These are phyloP conservation scores for Sebastes alutus DNA, from an alignment of 2,797 vertebrate genomes.

Conservation along the genomic window DNA sequence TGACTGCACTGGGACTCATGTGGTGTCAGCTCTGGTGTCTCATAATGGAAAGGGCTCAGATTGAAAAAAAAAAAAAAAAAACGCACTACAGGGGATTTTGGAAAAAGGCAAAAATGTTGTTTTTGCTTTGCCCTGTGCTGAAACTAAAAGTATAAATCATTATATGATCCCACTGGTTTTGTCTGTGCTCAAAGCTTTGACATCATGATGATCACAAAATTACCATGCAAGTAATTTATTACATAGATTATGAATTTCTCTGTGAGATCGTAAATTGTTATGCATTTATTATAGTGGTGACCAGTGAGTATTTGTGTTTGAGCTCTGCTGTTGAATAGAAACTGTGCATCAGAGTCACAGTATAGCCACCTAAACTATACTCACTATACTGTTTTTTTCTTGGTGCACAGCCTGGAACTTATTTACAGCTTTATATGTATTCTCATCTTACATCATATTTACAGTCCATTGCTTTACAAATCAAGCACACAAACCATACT, in stretches of 20 bases:
- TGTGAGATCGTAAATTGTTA: neutral
- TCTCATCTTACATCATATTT: constrained; percentile 23
- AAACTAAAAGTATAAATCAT: constrained; percentile 15
- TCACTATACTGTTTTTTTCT: neutral
- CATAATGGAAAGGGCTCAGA: constrained; percentile 14
- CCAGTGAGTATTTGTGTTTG: neutral
- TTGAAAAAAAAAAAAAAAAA: constrained; percentile 7
- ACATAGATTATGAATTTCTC: neutral
- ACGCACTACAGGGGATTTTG: constrained; percentile 13
- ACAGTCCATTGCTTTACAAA: constrained; percentile 23
- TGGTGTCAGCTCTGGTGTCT: constrained; percentile 14
- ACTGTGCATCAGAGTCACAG: neutral
- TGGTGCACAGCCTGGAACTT: neutral
- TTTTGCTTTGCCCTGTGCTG: neutral
- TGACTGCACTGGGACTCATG: neutral
- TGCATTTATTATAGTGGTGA: constrained; percentile 2
- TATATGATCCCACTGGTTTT: neutral
- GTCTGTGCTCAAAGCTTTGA: constrained; percentile 16
- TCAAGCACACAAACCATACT: neutral
- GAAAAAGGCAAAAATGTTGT: neutral
- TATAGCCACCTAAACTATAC: neutral
- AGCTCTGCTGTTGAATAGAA: neutral
- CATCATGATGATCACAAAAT: constrained; percentile 1
- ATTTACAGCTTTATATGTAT: constrained; percentile 4
- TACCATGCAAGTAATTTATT: neutral